These are phyloP conservation scores for Triplophysa tibetana DNA, from an alignment of 2,113 vertebrate genomes.

Conservation along the genomic window DNA sequence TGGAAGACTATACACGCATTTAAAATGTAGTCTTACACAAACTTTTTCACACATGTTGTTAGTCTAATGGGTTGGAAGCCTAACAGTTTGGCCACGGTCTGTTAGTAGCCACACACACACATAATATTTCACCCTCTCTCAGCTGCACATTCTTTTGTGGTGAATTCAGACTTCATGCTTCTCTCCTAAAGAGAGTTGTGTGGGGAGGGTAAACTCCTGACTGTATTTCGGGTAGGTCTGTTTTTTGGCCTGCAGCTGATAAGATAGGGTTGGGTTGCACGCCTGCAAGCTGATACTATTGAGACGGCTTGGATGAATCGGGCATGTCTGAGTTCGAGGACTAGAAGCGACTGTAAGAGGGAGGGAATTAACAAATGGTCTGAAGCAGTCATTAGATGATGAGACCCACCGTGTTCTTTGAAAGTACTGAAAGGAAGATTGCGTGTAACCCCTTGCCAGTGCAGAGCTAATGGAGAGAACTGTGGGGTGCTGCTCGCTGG, in stretches of 20 bases:
- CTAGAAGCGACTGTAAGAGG: conserved; percentile 23
- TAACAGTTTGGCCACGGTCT: conserved; percentile 26
- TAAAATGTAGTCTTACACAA: not conserved
- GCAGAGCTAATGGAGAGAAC: conserved; percentile 30
- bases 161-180: conserved; percentile 68
- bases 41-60: conserved; percentile 21
- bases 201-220: not conserved
- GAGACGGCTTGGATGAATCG: conserved; percentile 63
- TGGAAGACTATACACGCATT: not conserved
- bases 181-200: conserved; percentile 55
- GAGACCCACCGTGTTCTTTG: conserved; percentile 23
- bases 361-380: conserved; percentile 3
- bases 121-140: conserved; percentile 53
- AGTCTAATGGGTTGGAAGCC: conserved; percentile 18
- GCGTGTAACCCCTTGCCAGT: conserved; percentile 37
- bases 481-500: conserved; percentile 39
- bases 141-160: conserved; percentile 74
- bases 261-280: conserved; percentile 66
- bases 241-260: conserved; percentile 67
- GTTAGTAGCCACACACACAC: conserved; percentile 34
- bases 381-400: conserved; percentile 25
- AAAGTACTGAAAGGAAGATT: conserved; percentile 16
- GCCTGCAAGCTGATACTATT: conserved; percentile 64
- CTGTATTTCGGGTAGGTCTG: conserved; percentile 17
- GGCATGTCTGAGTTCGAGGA: conserved; percentile 45